Evolutionary conservation across 2,888 invertebrate species (phyloP), one percentile per base, ranked within the genome.

Genomic region (Sesamia inferens): DNA sequence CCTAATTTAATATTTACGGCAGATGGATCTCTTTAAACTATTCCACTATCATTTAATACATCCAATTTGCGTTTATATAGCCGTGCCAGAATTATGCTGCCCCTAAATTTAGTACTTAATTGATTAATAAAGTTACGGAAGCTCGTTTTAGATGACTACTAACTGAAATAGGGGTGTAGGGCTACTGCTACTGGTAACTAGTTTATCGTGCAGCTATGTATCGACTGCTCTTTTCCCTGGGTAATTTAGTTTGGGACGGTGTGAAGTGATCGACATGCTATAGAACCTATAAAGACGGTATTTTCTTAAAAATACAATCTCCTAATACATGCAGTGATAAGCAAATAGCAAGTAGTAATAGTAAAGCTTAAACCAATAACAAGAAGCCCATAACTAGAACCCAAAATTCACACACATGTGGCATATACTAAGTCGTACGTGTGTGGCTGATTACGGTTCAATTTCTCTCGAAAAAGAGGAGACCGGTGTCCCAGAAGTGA

Each of bases 51-150:
- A 67, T 58, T 67, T 73, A 57, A 70, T 61, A 83, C 69, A 73
- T 24, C 64, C 64, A 83, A 73, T 64, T 83, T 73, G 47, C 57
- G 65, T 68, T 78, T 48, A 68, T 61, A 74, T 65, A 81, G 58
- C 61, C 31, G 44, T 67, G 42, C 51, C 68, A 13, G 76, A 81
- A 84, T 76, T 81, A 67, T 55, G 48, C 72, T 73, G 68, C 24
- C 65, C 68, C 68, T 71, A 68, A 77, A 84, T 74, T 71, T 65
- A 51, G 82, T 69, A 68, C 71, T 69, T 71, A 83, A 83, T 85
- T 83, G 85, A 75, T 79, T 85, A 85, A 83, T 71, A 69, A 84
- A 83, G 80, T 84, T 84, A 82, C 22, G 55, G 48, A 55, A 66
- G 83, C 65, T 73, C 71, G 74, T 71, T 76, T 70, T 59, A 68